phyloP scores from a whole-genome alignment of 2,888 invertebrate species.

The Emmelina monodactyla region DNA sequence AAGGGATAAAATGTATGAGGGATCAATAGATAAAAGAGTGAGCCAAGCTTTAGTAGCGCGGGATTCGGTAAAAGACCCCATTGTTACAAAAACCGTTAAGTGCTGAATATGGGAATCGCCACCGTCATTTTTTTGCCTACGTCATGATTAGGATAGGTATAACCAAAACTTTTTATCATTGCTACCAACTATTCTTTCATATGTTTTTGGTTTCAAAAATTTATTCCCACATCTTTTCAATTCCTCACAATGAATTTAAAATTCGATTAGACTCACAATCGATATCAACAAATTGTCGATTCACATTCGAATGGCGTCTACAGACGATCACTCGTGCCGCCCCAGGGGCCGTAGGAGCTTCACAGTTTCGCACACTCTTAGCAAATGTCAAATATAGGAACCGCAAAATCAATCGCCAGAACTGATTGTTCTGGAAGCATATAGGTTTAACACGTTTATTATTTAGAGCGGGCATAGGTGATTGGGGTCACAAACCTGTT shows the following conservation, averaged over 20 bases:
- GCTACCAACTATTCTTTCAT: too few relatives aligned
- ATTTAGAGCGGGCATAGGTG: slow-evolving; percentile 38
- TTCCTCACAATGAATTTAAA: too few relatives aligned
- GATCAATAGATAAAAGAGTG: slow-evolving; percentile 34
- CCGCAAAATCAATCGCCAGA: slow-evolving; percentile 48
- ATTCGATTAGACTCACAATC: too few relatives aligned
- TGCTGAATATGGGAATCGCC: too few relatives aligned
- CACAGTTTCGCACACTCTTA: slow-evolving; percentile 31
- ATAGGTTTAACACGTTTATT: slow-evolving; percentile 48
- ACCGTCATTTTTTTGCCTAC: too few relatives aligned
- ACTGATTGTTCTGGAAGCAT: slow-evolving; percentile 22
- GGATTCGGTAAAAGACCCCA: slow-evolving; percentile 16
- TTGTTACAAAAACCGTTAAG: slow-evolving; percentile 7
- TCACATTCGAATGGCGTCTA: too few relatives aligned
- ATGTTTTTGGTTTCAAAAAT: too few relatives aligned
- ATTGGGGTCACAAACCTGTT: slow-evolving; percentile 22
- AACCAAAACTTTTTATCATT: too few relatives aligned
- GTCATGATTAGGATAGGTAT: too few relatives aligned
- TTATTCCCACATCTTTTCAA: too few relatives aligned
- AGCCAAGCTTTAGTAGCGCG: slow-evolving; percentile 21
- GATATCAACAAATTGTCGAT: too few relatives aligned
- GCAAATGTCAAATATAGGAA: slow-evolving; percentile 42
- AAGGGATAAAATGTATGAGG: slow-evolving; percentile 44
- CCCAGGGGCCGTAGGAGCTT: slow-evolving; percentile 19
- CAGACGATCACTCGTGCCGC: slow-evolving; percentile 20